Conservation (phyloP, 2,888 invertebrate genomes). For the Dryomyza anilis region DNA sequence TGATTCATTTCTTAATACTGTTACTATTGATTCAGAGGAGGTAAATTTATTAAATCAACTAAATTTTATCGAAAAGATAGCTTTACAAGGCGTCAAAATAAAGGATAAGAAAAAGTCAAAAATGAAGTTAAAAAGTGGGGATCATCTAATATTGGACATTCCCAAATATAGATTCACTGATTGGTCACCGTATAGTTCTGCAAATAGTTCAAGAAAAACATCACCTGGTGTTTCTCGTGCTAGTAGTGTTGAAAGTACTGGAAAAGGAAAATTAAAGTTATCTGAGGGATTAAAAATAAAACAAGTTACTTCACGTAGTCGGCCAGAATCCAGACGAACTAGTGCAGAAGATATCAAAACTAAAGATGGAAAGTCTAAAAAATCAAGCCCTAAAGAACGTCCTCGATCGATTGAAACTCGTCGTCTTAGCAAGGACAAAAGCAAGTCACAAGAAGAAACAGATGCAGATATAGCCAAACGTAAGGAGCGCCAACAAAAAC, state of each 20-base stretch:
- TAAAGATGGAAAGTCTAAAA: constrained; percentile 58
- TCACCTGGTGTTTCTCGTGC: constrained; percentile 61
- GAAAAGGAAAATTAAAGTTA: constrained; percentile 51
- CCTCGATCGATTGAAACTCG: constrained; percentile 71
- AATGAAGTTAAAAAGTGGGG: constrained; percentile 59
- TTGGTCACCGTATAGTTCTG: constrained; percentile 60
- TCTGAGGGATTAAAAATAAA: constrained; percentile 51
- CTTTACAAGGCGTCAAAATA: constrained; percentile 60
- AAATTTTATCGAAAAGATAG: constrained; percentile 60
- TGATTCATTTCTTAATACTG: constrained; percentile 60
- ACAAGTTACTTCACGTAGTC: constrained; percentile 45
- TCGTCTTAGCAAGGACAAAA: constrained; percentile 64
- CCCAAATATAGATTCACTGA: constrained; percentile 60
- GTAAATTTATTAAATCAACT: constrained; percentile 65
- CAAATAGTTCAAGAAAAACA: constrained; percentile 60
- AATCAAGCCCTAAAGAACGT: constrained; percentile 68
- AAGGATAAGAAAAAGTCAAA: constrained; percentile 60
- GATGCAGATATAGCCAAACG: constrained; percentile 73
- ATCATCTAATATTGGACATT: constrained; percentile 60
- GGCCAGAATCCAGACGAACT: constrained; percentile 64
- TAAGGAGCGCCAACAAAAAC: constrained; percentile 75
- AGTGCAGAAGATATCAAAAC: constrained; percentile 60
- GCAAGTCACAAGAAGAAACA: constrained; percentile 75
- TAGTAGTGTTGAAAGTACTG: constrained; percentile 59
- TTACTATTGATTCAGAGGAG: constrained; percentile 67